Evolutionary conservation across 2,113 vertebrate genomes (phyloP).

Genomic region (Ctenodactylus gundi): DNA sequence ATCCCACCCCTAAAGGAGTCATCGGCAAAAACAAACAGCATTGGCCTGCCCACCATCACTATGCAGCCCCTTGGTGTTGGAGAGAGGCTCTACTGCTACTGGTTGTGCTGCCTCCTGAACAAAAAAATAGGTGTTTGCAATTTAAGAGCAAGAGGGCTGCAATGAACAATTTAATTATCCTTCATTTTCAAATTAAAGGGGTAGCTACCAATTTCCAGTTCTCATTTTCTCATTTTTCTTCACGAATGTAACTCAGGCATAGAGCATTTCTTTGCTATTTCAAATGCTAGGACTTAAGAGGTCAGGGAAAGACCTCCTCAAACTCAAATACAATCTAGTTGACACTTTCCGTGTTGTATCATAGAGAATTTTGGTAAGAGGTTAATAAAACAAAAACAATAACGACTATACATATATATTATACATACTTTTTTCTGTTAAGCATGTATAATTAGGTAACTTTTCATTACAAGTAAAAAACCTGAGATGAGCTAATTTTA

Average conservation of each 20-base stretch:
- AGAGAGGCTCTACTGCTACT: not conserved
- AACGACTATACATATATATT: not conserved
- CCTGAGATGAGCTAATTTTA: not conserved
- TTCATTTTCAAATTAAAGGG: not conserved
- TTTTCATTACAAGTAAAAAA: not conserved
- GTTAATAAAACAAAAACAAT: not conserved
- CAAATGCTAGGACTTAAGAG: not conserved
- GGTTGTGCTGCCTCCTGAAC: not conserved
- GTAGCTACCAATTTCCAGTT: not conserved
- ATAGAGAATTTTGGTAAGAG: not conserved
- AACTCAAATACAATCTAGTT: not conserved
- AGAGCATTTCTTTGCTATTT: not conserved
- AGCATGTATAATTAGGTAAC: not conserved
- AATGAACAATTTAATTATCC: not conserved
- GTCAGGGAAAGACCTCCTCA: not conserved
- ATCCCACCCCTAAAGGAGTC: not conserved
- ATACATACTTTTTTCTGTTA: not conserved
- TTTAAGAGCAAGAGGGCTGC: not conserved
- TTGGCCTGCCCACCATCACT: too few species aligned
- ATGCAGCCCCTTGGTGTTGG: accelerated
- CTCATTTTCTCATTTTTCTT: not conserved
- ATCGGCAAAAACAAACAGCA: not conserved
- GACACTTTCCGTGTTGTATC: not conserved
- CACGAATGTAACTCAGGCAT: accelerated
- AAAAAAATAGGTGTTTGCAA: not conserved